A percentile compares a stretch with the other conserved stretches of the same genome.
Evolutionary conservation across 2,113 vertebrate genomes (phyloP).

Genomic region (Phalacrocorax brasilianus): DNA sequence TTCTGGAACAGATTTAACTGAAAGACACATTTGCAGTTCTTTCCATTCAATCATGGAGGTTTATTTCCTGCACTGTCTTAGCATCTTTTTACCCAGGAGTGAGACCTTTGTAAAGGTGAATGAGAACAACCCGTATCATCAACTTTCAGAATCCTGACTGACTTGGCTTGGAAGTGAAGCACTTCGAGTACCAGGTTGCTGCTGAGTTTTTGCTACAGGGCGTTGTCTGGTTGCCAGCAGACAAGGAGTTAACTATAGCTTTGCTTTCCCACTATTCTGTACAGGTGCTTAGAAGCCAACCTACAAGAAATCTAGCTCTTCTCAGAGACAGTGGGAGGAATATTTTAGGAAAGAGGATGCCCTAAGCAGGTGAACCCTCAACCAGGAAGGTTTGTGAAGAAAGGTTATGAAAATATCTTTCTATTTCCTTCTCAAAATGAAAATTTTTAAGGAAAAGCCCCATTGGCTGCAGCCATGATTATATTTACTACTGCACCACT

Average conservation of each 20-base stretch:
- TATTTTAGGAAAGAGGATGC: not conserved
- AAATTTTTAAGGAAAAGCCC: not conserved
- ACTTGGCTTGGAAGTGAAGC: not conserved
- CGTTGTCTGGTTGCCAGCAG: not conserved
- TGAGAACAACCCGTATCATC: fast-evolving
- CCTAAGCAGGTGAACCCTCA: not conserved
- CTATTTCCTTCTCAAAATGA: not conserved
- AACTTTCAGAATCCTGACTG: not conserved
- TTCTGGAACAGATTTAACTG: not conserved
- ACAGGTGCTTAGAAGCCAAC: not conserved
- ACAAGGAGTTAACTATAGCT: not conserved
- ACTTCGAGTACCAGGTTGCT: not conserved
- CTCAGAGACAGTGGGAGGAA: not conserved
- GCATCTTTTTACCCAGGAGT: not conserved
- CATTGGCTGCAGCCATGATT: not conserved
- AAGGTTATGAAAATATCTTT: not conserved
- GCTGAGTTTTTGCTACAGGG: not conserved
- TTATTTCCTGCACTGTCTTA: not conserved
- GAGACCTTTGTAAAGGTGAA: not conserved
- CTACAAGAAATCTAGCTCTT: not conserved
- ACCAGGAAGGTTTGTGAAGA: not conserved
- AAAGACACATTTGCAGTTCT: not conserved
- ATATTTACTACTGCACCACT: not conserved
- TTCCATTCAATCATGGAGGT: not conserved
- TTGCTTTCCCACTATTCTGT: not conserved